phyloP scores from a whole-genome alignment of 2,113 vertebrate species.

The Channa maculata region DNA sequence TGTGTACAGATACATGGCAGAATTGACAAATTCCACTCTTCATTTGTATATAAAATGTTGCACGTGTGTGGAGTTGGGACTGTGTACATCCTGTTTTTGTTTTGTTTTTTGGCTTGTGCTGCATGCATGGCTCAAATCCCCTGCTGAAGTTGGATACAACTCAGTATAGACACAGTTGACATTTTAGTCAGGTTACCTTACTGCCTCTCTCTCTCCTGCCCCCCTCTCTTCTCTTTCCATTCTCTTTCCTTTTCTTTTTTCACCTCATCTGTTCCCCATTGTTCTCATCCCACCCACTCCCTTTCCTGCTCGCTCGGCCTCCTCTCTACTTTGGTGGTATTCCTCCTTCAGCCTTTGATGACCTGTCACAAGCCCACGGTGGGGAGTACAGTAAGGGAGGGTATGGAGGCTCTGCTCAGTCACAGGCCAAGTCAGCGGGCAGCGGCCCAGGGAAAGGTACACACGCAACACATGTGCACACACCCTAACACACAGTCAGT shows the following conservation, averaged over 20 bases:
- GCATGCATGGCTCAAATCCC: constrained; percentile 76
- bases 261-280: constrained; percentile 36
- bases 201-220: constrained; percentile 72
- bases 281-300: constrained; percentile 11
- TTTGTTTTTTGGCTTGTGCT: constrained; percentile 72
- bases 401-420: constrained; percentile 92
- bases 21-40: not conserved
- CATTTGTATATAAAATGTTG: constrained; percentile 49
- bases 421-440: constrained; percentile 92
- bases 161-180: constrained; percentile 65
- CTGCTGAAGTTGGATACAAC: constrained; percentile 67
- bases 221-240: constrained; percentile 23
- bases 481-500: constrained; percentile 38
- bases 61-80: constrained; percentile 68
- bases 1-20: too few relatives aligned
- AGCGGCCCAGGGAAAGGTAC: constrained; percentile 96
- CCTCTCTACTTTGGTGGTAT: constrained; percentile 40
- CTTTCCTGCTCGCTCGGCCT: constrained; percentile 52
- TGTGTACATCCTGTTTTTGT: constrained; percentile 31
- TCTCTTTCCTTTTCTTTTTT: constrained; percentile 19
- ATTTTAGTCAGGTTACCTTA: constrained; percentile 79
- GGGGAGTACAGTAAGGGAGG: constrained; percentile 95
- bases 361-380: constrained; percentile 91
- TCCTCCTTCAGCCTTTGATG: constrained; percentile 90
- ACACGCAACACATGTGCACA: constrained; percentile 49